Evolutionary conservation across 2,888 invertebrate species (phyloP).

Genomic region (Globia sparganii): DNA sequence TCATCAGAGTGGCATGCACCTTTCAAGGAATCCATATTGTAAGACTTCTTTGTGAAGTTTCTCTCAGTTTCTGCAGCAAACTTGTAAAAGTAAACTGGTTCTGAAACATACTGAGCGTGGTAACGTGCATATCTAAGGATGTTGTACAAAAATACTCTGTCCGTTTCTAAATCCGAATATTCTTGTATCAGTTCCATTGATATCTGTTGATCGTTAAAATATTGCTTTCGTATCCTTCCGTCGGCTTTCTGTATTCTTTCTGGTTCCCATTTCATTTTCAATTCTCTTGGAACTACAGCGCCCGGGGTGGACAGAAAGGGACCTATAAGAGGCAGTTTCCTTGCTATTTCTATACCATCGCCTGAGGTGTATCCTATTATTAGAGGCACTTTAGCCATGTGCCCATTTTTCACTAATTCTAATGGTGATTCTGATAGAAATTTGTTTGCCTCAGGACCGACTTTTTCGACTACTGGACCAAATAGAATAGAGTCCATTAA

Average conservation of each 20-base stretch:
- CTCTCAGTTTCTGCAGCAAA: conserved; percentile 84
- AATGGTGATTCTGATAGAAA: conserved; percentile 80
- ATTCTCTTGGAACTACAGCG: conserved; percentile 83
- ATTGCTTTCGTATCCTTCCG: conserved; percentile 79
- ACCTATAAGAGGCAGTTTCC: conserved; percentile 73
- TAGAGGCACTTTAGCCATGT: conserved; percentile 80
- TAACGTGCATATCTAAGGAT: conserved; percentile 82
- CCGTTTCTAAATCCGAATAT: conserved; percentile 79
- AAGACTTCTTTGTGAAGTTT: conserved; percentile 81
- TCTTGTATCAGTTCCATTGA: conserved; percentile 76
- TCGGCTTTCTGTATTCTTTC: conserved; percentile 75
- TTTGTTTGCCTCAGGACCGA: conserved; percentile 73
- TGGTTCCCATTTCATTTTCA: conserved; percentile 78
- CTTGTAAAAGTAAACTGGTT: conserved; percentile 82
- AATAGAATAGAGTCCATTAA: conserved; percentile 82
- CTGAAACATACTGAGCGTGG: conserved; percentile 68
- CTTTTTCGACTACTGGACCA: conserved; percentile 85
- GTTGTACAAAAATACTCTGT: conserved; percentile 82
- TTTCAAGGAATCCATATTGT: conserved; percentile 79
- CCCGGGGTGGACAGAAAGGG: conserved; percentile 74
- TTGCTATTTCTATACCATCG: conserved; percentile 86
- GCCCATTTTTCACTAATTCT: conserved; percentile 76
- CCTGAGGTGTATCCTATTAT: conserved; percentile 85
- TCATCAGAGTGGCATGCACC: conserved; percentile 88
- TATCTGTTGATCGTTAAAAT: conserved; percentile 78